Conservation (phyloP, 2,888 invertebrate species). For the Pedicia rivosa region DNA sequence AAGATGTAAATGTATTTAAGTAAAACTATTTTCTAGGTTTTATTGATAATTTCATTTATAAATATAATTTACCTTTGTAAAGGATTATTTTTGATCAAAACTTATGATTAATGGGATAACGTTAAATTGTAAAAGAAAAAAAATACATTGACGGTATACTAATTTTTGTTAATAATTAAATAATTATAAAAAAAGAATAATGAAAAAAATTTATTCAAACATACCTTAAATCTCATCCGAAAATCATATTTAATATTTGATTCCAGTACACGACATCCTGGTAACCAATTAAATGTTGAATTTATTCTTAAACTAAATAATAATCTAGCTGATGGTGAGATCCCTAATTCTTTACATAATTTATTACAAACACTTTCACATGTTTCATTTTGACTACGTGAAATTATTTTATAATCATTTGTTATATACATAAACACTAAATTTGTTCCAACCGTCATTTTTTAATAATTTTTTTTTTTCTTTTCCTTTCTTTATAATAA, state of each 20-base stretch:
- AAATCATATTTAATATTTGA: slow-evolving; percentile 46
- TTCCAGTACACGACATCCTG: slow-evolving; percentile 41
- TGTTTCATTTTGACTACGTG: slow-evolving; percentile 23
- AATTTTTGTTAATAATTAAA: background rate
- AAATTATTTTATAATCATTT: slow-evolving; percentile 18
- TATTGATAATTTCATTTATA: too few relatives aligned
- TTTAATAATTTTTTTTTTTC: too few relatives aligned
- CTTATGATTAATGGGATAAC: too few relatives aligned
- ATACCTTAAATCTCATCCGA: slow-evolving; percentile 62
- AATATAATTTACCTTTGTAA: too few relatives aligned
- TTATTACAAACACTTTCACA: slow-evolving; percentile 54
- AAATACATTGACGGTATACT: too few relatives aligned
- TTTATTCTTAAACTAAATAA: slow-evolving; percentile 59
- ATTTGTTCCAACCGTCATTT: slow-evolving; percentile 11
- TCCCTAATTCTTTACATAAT: slow-evolving; percentile 52
- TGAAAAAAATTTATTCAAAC: slow-evolving; percentile 6
- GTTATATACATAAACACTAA: slow-evolving; percentile 22
- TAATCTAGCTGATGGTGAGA: slow-evolving; percentile 60
- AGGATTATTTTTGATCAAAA: too few relatives aligned
- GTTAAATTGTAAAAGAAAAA: too few relatives aligned
- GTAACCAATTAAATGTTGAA: slow-evolving; percentile 49
- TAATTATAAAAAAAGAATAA: background rate
- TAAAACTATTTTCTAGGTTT: too few relatives aligned
- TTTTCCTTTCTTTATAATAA: too few relatives aligned
- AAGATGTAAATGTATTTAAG: too few relatives aligned